Percentiles rank a stretch among this genome's conserved stretches.
Conservation (phyloP, 2,113 vertebrate genomes). For the Bos javanicus region DNA sequence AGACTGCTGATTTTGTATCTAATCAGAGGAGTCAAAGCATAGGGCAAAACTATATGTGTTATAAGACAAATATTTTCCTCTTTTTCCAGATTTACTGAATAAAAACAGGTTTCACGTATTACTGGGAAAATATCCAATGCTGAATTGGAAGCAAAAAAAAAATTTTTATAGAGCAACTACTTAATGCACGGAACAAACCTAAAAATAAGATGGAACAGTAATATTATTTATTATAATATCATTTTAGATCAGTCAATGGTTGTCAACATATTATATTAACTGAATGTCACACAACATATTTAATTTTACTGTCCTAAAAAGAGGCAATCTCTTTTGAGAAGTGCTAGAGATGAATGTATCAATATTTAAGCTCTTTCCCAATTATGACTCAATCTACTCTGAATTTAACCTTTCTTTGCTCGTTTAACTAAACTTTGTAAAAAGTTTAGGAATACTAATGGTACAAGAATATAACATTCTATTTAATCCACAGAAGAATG, state of each 20-base stretch:
- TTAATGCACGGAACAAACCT: not conserved
- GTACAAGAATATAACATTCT: not conserved
- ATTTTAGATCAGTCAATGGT: not conserved
- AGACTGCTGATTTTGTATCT: not conserved
- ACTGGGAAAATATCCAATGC: not conserved
- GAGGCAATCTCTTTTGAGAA: not conserved
- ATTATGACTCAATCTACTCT: not conserved
- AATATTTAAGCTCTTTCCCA: not conserved
- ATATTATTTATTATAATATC: not conserved
- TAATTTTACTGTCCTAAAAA: not conserved
- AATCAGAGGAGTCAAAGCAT: not conserved
- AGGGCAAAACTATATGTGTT: not conserved
- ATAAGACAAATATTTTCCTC: not conserved
- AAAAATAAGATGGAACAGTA: not conserved
- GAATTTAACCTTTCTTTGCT: not conserved
- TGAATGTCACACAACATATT: not conserved
- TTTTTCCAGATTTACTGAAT: slow-evolving; percentile 17
- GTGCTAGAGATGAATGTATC: not conserved
- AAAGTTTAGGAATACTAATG: not conserved
- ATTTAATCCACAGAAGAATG: not conserved
- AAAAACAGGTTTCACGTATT: not conserved
- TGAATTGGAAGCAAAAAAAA: slow-evolving; percentile 6
- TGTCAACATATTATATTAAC: not conserved
- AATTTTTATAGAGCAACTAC: not conserved
- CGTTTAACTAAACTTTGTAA: not conserved